Percentiles rank a stretch among this genome's conserved stretches.
Evolutionary conservation across 2,113 vertebrate species (phyloP).

Genomic region (zebrafish (Danio rerio)): DNA sequence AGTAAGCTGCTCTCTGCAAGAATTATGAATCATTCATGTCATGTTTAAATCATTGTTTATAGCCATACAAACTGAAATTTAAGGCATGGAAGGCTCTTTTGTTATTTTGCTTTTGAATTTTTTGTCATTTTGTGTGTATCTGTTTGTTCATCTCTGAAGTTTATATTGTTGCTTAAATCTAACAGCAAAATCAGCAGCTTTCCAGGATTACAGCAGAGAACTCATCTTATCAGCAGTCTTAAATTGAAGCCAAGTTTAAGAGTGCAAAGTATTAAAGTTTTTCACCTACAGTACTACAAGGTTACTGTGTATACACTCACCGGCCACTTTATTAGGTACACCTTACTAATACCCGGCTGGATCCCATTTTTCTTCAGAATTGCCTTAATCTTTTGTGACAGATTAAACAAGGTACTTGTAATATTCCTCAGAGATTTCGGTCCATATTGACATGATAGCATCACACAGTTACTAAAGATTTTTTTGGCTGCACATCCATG

Average conservation of each 20-base stretch:
- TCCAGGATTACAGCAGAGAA: not conserved
- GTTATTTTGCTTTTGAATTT: conserved; percentile 10
- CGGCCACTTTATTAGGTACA: too few relatives aligned
- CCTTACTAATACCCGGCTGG: too few relatives aligned
- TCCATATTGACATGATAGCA: too few relatives aligned
- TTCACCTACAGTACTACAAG: not conserved
- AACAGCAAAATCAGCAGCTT: conserved; percentile 7
- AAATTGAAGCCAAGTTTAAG: not conserved
- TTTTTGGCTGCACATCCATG: too few relatives aligned
- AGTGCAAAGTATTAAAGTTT: not conserved
- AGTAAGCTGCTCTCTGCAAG: not conserved
- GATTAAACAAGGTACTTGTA: too few relatives aligned
- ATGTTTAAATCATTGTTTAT: not conserved
- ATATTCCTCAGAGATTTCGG: too few relatives aligned
- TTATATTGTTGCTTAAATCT: conserved; percentile 7
- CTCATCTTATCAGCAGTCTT: conserved; percentile 2
- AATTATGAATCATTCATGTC: not conserved
- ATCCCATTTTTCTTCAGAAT: too few relatives aligned
- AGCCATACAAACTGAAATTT: not conserved
- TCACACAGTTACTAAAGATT: too few relatives aligned
- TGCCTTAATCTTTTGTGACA: too few relatives aligned
- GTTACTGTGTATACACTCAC: not conserved
- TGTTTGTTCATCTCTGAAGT: conserved; percentile 8
- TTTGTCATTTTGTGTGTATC: not conserved
- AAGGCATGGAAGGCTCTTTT: not conserved